Base-by-base conservation (phyloP, 2,888 invertebrate species). In the Achlya flavicornis region DNA sequence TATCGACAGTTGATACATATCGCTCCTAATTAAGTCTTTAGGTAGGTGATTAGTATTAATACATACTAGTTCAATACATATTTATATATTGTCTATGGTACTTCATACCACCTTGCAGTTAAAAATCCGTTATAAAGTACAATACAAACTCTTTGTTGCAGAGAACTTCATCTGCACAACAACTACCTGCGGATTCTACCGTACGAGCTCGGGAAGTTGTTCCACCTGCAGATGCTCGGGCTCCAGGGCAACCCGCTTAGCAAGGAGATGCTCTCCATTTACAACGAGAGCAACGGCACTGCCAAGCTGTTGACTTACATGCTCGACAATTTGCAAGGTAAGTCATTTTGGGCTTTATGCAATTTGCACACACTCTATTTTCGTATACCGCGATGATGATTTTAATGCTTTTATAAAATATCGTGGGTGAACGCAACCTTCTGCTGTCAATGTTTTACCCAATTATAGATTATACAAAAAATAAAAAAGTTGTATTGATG, bases 131-230 rank as follows among this genome's bases (percentile, higher is more conserved):
- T 26, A 26, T 26, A 1, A 26, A 26, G 26, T 26, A 26, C 26
- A 26, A 26, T 26, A 26, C 2, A 26, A 26, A 26, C 26, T 63
- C 60, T 65, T 67, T 63, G 41, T 95, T 94, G 61, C 94, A 98
- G 98, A 94, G 99, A 99, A 94, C 95, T 99, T 79, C 96, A 98
- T 84, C 95, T 99, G 76, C 98, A 98, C 93, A 97, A 99, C 94
- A 99, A 99, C 94, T 97, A 96, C 91, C 95, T 99, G 78, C 96
- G 99, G 75, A 97, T 97, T 78, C 95, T 99, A 83, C 99, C 99
- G 4, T 99, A 98, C 91, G 99, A 99, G 94, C 95, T 99, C 80
- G 99, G 99, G 78, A 98, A 98, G 93, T 95, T 99, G 80, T 99
- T 99, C 94, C 98, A 99, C 93, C 95, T 99, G 73, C 97, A 98